Base-by-base conservation (phyloP, 2,888 invertebrate genomes). In the Nomada lathburiana region DNA sequence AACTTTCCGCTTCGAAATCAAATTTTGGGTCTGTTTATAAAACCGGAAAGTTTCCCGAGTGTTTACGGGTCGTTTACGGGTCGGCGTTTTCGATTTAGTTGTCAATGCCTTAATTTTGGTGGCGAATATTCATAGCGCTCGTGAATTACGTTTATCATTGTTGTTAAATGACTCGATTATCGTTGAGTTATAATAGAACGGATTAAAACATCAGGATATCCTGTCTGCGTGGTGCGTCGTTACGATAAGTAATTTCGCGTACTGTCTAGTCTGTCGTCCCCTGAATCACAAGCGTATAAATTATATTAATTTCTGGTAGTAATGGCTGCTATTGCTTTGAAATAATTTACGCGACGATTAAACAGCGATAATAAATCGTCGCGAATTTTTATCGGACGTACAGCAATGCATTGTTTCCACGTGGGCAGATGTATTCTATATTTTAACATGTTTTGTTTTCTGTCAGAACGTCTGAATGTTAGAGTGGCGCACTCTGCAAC, bases 191-290 rank as follows among this genome's bases (percentile, higher is more conserved):
- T 60, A 36, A 20, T 0, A 11, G 55, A 16, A 67, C 42, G 65
- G 53, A 80, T 80, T 80, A 77, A 80, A 80, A 77, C 50, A 59
- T 77, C 60, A 42, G 70, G 47, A 67, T 64, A 59, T 50, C 29
- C 55, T 59, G 73, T 62, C 63, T 71, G 57, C 36, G 20, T 23
- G 20, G 36, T 26, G 59, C 18, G 60, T 11, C 52, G 42, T 57
- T 63, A 42, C 60, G 62, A 57, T 53, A 68, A 73, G 47, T 70
- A 81, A 69, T 78, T 65, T 59, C 55, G 26, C 10, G n/a, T 23
- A 53, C 50, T 42, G 71, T 77, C 62, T 52, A 42, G 16, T 42
- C 18, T 44, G 62, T 1, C 20, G 20, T 55, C 29, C 44, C 60
- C 20, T 78, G 57, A 78, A 69, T 78, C 63, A 64, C 47, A 36